These are phyloP conservation scores for Oligia fasciuncula DNA, from an alignment of 2,888 invertebrate species.

Conservation along the genomic window DNA sequence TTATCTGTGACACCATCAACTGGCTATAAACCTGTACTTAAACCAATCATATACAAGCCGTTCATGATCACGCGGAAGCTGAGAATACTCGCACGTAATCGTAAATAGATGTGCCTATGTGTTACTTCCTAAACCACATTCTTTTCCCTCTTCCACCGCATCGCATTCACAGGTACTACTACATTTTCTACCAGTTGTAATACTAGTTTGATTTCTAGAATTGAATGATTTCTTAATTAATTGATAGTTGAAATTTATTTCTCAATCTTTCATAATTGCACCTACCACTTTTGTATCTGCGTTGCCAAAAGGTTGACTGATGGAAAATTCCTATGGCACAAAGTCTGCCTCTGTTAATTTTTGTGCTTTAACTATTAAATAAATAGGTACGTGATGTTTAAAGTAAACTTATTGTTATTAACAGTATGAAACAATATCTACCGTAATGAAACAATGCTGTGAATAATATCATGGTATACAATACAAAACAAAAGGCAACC, in stretches of 20 bases:
- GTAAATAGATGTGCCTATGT: slow-evolving; percentile 24
- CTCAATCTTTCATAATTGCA: not conserved
- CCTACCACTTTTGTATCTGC: not conserved
- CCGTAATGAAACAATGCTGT: not conserved
- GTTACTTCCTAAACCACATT: slow-evolving; percentile 50
- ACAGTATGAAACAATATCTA: not conserved
- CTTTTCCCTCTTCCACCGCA: slow-evolving; percentile 24
- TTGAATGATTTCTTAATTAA: not conserved
- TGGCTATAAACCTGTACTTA: not conserved
- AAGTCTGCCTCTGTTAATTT: not conserved
- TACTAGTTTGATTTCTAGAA: not conserved
- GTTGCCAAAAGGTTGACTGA: not conserved
- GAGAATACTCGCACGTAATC: slow-evolving; percentile 26
- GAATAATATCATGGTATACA: not conserved
- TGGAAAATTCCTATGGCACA: not conserved
- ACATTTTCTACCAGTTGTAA: not conserved
- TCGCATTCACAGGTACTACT: not conserved
- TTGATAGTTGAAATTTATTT: not conserved
- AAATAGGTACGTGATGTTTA: not conserved
- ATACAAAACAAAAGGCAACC: slow-evolving; percentile 5
- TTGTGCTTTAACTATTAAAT: not conserved
- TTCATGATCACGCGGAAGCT: slow-evolving; percentile 45
- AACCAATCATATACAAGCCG: slow-evolving; percentile 20
- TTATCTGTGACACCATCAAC: not conserved
- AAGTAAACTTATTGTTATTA: not conserved